Base-by-base conservation (phyloP, 2,888 invertebrate genomes). In the Octodonta nipae region DNA sequence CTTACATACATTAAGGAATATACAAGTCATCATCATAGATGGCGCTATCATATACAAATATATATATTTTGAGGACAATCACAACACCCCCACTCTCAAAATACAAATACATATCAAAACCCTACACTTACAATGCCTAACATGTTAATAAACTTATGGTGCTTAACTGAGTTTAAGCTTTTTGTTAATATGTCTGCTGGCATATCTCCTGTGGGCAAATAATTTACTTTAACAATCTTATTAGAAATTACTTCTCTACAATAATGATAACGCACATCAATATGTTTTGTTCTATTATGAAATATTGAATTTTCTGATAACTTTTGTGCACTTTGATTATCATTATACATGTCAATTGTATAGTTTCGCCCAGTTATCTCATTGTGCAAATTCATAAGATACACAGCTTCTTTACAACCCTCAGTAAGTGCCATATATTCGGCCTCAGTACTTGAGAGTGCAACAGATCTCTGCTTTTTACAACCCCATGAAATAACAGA, bases 381-480 rank as follows among this genome's bases (percentile, higher is more conserved):
- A 16, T 13, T 7, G 4, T 35, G 20, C 13, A 39, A 17, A 32
- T 35, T 36, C 15, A 16, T 11, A 10, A 36, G 32, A 33, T 40
- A 40, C 13, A 37, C 30, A 3, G 41, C 43, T 27, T 51, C 46
- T 33, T 43, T 47, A 20, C 43, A 26, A 13, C 42, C 47, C 15
- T 50, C 48, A 5, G 45, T 30, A 26, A 49, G 20, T 32, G 49
- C 45, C 44, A 52, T 46, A 40, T 51, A 53, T 36, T 53, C 47
- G 3, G 49, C 46, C 34, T 51, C 49, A 6, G 46, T 46, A 12
- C 16, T 16, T 16, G 17, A 17, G 4, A 54, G 28, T 5, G 53
- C 53, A 15, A 52, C 47, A n/a, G 47, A 52, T 32, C 32, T 43
- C 28, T 53, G 51, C 37, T 52, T 53, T 14, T 26, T 46, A 31